These are phyloP conservation scores for Chiroxiphia lanceolata DNA, from an alignment of 2,797 vertebrate genomes.

Conservation along the genomic window DNA sequence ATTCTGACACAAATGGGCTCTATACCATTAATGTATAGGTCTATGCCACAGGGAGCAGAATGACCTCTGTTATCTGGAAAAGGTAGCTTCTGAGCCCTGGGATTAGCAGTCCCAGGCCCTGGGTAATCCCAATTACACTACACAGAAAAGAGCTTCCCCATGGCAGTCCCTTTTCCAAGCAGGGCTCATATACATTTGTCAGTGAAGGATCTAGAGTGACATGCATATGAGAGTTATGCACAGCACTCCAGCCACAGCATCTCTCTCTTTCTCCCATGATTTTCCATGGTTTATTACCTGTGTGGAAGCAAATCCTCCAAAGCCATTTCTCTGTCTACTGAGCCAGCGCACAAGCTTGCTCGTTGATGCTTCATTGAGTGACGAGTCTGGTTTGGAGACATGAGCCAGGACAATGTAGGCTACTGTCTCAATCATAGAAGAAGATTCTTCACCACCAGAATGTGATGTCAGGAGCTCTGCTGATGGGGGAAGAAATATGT, in stretches of 20 bases:
- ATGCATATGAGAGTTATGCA: not conserved
- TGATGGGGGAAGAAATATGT: not conserved
- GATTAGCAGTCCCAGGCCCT: not conserved
- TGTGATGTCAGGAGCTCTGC: not conserved
- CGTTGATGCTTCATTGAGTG: conserved; percentile 62
- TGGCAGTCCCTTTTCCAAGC: not conserved
- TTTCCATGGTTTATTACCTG: conserved; percentile 72
- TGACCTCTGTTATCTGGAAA: not conserved
- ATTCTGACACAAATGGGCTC: not conserved
- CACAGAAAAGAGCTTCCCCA: not conserved
- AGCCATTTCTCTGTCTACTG: conserved; percentile 77
- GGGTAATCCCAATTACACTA: not conserved
- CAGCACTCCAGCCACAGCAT: not conserved
- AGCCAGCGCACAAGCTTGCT: conserved; percentile 80
- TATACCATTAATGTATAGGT: not conserved
- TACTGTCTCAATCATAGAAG: conserved; percentile 81
- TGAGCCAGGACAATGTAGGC: conserved; percentile 83
- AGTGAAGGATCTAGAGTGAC: not conserved
- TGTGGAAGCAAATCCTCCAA: conserved; percentile 84
- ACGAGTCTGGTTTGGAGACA: conserved; percentile 69
- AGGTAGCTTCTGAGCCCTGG: not conserved
- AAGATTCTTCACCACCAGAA: conserved; percentile 17
- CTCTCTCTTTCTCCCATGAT: not conserved
- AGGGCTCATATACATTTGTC: not conserved
- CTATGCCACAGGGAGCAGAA: not conserved